Evolutionary conservation across 1,140 invertebrate species (phyloP).

Genomic region (Eumaeus atala): DNA sequence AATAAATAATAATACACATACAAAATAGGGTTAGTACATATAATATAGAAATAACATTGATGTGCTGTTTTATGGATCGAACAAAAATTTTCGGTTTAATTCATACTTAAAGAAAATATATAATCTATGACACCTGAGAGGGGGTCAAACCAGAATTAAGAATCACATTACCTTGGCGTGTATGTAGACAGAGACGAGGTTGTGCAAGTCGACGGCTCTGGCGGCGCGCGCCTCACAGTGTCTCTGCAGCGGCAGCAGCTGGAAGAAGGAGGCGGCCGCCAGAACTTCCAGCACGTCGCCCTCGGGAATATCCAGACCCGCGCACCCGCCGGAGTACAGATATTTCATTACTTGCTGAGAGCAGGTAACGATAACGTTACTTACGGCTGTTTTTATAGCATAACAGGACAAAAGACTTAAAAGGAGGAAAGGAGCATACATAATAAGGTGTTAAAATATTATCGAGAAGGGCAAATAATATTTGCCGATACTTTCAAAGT

Average conservation of each 20-base stretch:
- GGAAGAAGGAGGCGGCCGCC: slow-evolving; percentile 94
- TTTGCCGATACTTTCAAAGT: no score
- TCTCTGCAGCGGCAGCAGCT: slow-evolving; percentile 87
- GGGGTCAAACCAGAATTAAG: not conserved
- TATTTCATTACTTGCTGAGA: slow-evolving; percentile 92
- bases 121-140: not conserved
- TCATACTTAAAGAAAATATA: no score
- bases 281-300: slow-evolving; percentile 90
- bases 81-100: no score
- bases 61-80: no score
- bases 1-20: slow-evolving; percentile 2
- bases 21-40: not conserved
- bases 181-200: slow-evolving; percentile 93
- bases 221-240: slow-evolving; percentile 91
- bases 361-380: no score
- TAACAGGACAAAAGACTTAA: no score
- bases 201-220: slow-evolving; percentile 88
- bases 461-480: no score
- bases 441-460: no score
- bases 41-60: not conserved
- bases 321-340: slow-evolving; percentile 90
- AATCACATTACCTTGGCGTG: slow-evolving; percentile 85
- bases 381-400: no score
- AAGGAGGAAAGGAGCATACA: no score
- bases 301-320: slow-evolving; percentile 83